These are phyloP conservation scores for Merluccius polli DNA, from an alignment of 2,797 vertebrate species.

Conservation along the genomic window DNA sequence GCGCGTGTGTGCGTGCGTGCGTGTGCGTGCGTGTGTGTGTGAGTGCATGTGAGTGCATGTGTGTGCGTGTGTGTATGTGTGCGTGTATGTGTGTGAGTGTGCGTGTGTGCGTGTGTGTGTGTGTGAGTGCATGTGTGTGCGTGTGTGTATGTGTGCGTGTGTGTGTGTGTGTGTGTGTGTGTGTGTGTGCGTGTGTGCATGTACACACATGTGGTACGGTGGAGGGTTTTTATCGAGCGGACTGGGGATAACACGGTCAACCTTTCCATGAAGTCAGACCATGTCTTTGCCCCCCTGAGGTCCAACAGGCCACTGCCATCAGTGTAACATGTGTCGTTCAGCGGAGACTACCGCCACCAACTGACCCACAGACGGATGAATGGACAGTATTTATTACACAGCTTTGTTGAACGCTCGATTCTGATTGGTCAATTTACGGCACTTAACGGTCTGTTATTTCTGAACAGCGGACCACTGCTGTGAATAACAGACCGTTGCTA, in stretches of 20 bases:
- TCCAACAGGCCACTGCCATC: slow-evolving; percentile 31
- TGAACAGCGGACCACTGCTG: too few relatives aligned
- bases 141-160: slow-evolving; percentile 3
- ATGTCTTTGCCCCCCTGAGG: slow-evolving; percentile 39
- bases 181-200: neutral
- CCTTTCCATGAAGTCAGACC: slow-evolving; percentile 62
- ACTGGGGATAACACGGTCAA: slow-evolving; percentile 43
- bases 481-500: too few relatives aligned
- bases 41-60: slow-evolving; percentile 26
- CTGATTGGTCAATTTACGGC: too few relatives aligned
- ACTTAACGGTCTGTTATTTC: too few relatives aligned
- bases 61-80: neutral
- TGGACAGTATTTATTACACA: too few relatives aligned
- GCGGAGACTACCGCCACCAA: slow-evolving; percentile 13
- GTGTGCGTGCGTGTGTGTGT: neutral
- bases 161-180: slow-evolving; percentile 22
- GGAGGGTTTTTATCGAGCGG: slow-evolving; percentile 57
- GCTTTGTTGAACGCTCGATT: too few relatives aligned
- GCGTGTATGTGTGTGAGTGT: slow-evolving; percentile 8
- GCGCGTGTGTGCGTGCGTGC: slow-evolving; percentile 11
- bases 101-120: slow-evolving; percentile 15
- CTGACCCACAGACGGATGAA: neutral
- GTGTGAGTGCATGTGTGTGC: neutral
- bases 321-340: slow-evolving; percentile 28
- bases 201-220: slow-evolving; percentile 41